These are phyloP conservation scores for Ditula angustiorana DNA, from an alignment of 2,888 invertebrate genomes.

Conservation along the genomic window DNA sequence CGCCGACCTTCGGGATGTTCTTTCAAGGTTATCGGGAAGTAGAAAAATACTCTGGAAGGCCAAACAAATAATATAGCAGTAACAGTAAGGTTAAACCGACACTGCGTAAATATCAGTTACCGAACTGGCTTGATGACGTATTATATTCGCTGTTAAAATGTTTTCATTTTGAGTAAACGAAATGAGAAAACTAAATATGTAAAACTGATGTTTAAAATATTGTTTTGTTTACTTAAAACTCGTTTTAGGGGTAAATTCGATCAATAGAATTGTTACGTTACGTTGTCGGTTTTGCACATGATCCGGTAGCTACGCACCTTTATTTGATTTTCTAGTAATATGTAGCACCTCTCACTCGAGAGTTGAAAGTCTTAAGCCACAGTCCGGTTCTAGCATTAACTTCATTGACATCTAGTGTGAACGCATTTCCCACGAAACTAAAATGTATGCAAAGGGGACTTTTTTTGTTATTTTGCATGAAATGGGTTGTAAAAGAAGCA, in stretches of 20 bases:
- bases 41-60: conserved; percentile 24
- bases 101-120: background rate
- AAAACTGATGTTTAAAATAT: no score
- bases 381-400: background rate
- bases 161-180: background rate
- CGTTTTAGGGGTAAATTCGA: no score
- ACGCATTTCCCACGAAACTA: conserved; percentile 23
- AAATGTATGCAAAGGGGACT: conserved; percentile 1
- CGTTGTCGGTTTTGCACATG: no score
- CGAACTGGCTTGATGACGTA: background rate
- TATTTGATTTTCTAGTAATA: background rate
- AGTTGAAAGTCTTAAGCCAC: background rate
- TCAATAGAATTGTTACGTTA: no score
- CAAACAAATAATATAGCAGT: conserved; percentile 23
- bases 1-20: conserved; percentile 30
- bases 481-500: conserved; percentile 11
- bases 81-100: background rate
- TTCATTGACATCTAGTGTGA: background rate
- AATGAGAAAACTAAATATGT: background rate
- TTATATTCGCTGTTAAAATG: background rate
- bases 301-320: no score
- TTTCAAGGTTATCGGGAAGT: conserved; percentile 31
- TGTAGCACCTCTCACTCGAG: background rate
- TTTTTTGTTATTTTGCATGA: conserved; percentile 18
- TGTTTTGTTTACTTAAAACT: no score